A percentile compares a stretch with the other conserved stretches of the same genome.
Conservation (phyloP, 2,113 vertebrate genomes). For the Bucco capensis region DNA sequence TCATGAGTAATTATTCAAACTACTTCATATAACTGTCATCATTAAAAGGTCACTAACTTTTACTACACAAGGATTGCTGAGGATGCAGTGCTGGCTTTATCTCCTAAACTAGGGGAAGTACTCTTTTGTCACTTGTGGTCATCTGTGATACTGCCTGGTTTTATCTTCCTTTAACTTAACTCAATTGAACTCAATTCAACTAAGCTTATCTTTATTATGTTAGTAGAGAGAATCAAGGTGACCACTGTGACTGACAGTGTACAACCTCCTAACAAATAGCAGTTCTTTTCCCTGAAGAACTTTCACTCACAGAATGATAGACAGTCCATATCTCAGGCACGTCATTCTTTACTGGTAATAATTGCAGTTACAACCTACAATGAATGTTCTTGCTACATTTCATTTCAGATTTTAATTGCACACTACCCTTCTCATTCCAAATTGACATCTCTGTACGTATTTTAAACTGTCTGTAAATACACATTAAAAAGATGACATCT, state of each 20-base stretch:
- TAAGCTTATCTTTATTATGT: neutral
- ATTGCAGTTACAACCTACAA: constrained; percentile 36
- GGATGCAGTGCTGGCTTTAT: neutral
- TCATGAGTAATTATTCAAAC: constrained; percentile 62
- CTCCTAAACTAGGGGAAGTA: neutral
- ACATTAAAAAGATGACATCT: constrained; percentile 11
- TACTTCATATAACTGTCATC: constrained; percentile 62
- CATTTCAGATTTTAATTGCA: constrained; percentile 53
- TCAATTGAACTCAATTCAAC: neutral
- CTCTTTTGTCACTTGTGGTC: neutral
- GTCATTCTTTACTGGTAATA: constrained; percentile 20
- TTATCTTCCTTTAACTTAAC: neutral
- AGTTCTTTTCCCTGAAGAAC: neutral
- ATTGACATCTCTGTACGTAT: constrained; percentile 29
- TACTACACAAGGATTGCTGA: constrained; percentile 6
- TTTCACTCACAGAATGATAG: constrained; percentile 5
- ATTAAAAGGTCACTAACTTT: constrained; percentile 68
- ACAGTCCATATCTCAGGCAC: neutral
- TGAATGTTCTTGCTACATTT: constrained; percentile 41
- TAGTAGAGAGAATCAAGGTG: neutral
- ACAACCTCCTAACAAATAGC: neutral
- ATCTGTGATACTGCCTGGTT: neutral
- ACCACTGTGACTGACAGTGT: neutral
- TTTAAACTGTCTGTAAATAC: constrained; percentile 53
- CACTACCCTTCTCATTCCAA: constrained; percentile 36